Base-by-base conservation (phyloP, 2,113 vertebrate genomes). In the Pelmatolapia mariae region DNA sequence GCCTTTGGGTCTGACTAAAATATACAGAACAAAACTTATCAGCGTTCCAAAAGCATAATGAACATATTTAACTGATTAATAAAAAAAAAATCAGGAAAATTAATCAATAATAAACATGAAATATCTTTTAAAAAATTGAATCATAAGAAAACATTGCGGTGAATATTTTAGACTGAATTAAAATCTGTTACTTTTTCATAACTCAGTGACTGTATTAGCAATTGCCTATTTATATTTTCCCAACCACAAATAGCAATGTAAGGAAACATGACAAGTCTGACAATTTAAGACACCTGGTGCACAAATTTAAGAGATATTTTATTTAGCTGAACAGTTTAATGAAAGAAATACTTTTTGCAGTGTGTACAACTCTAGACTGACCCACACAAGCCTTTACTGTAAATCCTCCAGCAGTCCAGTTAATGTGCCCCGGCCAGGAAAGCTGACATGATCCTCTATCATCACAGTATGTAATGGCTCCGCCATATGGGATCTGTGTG, bases 371-470 rank as follows among this genome's bases (percentile, higher is more conserved):
- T 87, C 86, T 85, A 84, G 29, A 26, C 92, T 85, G 84, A 91
- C 90, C 81, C 50, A 87, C 84, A 91, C 79, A 4, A 87, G 87
- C 82, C 84, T 93, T 93, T 92, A 91, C 93, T 63, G 93, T 94
- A 94, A 95, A 90, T 90, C 89, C 81, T 88, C 73, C 86, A 92
- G 87, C 90, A 91, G 89, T 82, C 45, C 82, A 80, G 89, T 94
- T 93, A 93, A 93, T 94, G 91, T 93, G 93, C 88, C 87, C 91
- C 63, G 81, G 82, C 45, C 86, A 91, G 87, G 83, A 91, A 93
- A 81, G 76, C 90, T 86, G 82, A 92, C 90, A 89, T 90, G 84
- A 83, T 90, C 53, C 80, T 92, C 87, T 84, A 85, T 93, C 91
- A 89, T 81, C 22, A 63, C 88, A 82, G 10, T 53, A 54, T 86